Conservation (phyloP, 2,113 vertebrate species). For the Prionailurus viverrinus region DNA sequence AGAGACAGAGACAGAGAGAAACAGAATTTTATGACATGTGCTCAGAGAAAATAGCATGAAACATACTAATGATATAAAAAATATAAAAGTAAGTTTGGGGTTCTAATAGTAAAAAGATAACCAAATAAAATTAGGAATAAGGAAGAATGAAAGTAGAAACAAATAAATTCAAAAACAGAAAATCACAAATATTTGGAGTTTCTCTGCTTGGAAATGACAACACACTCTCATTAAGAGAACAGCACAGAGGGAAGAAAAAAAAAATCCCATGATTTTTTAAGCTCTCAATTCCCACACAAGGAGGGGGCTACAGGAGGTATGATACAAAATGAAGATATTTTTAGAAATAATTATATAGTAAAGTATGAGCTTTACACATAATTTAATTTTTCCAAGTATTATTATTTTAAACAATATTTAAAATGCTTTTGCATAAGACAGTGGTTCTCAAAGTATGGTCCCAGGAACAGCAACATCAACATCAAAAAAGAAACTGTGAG, state of each 20-base stretch:
- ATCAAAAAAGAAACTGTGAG: background rate
- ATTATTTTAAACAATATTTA: background rate
- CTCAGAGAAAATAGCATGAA: constrained; percentile 17
- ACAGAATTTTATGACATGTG: background rate
- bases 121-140: constrained; percentile 9
- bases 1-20: background rate
- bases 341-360: background rate
- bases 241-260: background rate
- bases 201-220: background rate
- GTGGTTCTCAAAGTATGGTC: background rate
- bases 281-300: background rate
- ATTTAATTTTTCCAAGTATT: background rate
- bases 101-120: background rate
- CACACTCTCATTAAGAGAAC: background rate
- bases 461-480: background rate
- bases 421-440: background rate
- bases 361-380: background rate
- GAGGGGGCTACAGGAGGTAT: background rate
- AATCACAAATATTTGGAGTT: background rate
- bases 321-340: background rate
- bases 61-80: background rate
- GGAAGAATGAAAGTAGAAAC: background rate
- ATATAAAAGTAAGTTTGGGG: background rate
- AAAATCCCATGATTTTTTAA: background rate
- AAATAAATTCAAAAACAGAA: background rate